A percentile compares a stretch with the other conserved stretches of the same genome.
These are phyloP conservation scores for Neostethus bicornis DNA, from an alignment of 2,797 vertebrate genomes.

Conservation along the genomic window DNA sequence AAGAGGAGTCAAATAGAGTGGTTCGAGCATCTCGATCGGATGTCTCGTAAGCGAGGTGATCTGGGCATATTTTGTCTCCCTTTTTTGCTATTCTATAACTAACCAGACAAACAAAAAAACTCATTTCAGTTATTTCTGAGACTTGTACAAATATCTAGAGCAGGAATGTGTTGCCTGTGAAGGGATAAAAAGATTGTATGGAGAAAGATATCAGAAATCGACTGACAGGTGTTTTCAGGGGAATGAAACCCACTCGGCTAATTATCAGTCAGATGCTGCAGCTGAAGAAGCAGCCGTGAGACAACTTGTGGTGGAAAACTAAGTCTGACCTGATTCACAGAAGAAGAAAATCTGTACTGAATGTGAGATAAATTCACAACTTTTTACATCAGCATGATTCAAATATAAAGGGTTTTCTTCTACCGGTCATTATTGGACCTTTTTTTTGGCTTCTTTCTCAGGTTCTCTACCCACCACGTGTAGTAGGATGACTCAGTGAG, in stretches of 20 bases:
- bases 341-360: not conserved
- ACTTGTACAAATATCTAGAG: not conserved
- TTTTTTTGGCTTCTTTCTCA: too few species aligned
- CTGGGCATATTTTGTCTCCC: too few species aligned
- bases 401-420: too few species aligned
- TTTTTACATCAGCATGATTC: too few species aligned
- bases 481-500: too few species aligned
- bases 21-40: too few species aligned
- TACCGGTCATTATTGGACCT: too few species aligned
- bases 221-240: not conserved
- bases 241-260: not conserved
- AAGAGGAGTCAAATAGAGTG: too few species aligned
- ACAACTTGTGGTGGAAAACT: slow-evolving; percentile 1
- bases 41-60: too few species aligned
- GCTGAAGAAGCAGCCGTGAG: slow-evolving; percentile 1
- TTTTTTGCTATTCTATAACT: not conserved
- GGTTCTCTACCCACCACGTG: too few species aligned
- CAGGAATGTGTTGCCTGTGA: not conserved
- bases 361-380: too few species aligned
- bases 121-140: not conserved
- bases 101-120: not conserved
- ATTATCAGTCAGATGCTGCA: not conserved
- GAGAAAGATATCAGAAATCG: not conserved
- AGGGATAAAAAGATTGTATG: not conserved
- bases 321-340: not conserved